phyloP scores from a whole-genome alignment of 30 jellyfish, hydroid and myxozoan genomes.

The Morbakka virulenta region DNA sequence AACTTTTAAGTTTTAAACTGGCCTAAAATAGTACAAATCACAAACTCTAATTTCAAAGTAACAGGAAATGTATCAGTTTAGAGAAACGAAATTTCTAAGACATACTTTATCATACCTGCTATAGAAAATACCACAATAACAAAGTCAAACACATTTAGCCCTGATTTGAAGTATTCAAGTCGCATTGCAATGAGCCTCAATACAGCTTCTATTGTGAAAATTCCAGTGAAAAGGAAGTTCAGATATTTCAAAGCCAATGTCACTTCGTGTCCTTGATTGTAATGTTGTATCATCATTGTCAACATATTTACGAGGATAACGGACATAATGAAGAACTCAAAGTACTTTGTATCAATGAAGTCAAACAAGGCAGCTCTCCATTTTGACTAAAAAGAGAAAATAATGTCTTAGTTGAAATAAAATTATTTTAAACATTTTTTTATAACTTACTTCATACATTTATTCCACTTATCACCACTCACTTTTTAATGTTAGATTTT shows the following conservation, averaged over 20 bases:
- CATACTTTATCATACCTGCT: constrained; percentile 79
- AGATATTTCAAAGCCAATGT: constrained; percentile 76
- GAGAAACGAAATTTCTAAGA: too few species aligned
- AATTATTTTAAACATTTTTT: too few species aligned
- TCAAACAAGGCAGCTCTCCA: constrained; percentile 98
- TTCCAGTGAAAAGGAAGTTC: constrained; percentile 91
- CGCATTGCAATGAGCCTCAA: constrained; percentile 80
- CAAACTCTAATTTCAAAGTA: too few species aligned
- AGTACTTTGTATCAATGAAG: constrained; percentile 77
- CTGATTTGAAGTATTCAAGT: constrained; percentile 83
- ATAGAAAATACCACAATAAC: constrained; percentile 79
- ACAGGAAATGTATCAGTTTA: too few species aligned
- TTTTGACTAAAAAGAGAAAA: constrained; percentile 56
- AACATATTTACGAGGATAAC: constrained; percentile 92
- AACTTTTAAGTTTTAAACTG: too few species aligned
- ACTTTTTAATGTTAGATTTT: background rate
- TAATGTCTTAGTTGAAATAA: background rate
- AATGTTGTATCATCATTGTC: constrained; percentile 96
- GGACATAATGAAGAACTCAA: constrained; percentile 95
- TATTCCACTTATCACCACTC: too few species aligned
- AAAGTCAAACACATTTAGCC: constrained; percentile 91
- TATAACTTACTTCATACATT: too few species aligned
- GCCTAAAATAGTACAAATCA: too few species aligned
- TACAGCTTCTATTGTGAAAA: constrained; percentile 85
- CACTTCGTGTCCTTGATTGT: constrained; percentile 77